Percentiles rank a stretch among this genome's conserved stretches.
Conservation (phyloP, 2,797 vertebrate genomes). For the Paedocypris micromegethes region DNA sequence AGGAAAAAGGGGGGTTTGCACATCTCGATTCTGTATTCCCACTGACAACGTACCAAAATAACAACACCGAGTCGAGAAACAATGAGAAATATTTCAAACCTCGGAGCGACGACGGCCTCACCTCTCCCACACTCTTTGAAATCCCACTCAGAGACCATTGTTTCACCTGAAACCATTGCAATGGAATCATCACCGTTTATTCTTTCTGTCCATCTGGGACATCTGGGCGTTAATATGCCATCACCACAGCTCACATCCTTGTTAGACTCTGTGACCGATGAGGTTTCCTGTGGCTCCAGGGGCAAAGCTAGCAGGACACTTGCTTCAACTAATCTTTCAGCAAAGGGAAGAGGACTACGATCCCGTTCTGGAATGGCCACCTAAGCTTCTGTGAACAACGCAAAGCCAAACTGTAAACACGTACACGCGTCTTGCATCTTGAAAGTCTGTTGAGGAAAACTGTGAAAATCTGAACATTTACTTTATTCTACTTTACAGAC, state of each 20-base stretch:
- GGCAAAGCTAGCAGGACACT: conserved; percentile 49
- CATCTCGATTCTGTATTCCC: conserved; percentile 2
- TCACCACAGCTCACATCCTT: conserved; percentile 72
- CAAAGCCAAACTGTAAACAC: conserved; percentile 32
- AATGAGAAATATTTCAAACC: conserved; percentile 35
- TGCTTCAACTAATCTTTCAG: conserved; percentile 53
- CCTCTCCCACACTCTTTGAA: conserved; percentile 68
- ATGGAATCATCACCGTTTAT: conserved; percentile 72
- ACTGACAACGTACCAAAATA: conserved; percentile 23
- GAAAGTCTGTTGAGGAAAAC: not conserved
- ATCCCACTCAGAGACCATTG: conserved; percentile 62
- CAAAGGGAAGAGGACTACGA: conserved; percentile 49
- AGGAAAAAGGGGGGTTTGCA: conserved; percentile 1
- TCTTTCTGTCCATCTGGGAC: conserved; percentile 65
- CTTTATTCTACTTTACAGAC: not conserved
- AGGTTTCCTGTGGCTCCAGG: conserved; percentile 64
- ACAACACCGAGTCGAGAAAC: conserved; percentile 50
- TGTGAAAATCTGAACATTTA: not conserved
- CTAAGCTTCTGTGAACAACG: conserved; percentile 37
- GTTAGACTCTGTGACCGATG: conserved; percentile 63
- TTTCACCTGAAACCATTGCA: conserved; percentile 68
- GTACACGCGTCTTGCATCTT: conserved; percentile 4
- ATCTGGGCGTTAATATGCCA: conserved; percentile 73
- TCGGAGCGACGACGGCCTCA: conserved; percentile 55
- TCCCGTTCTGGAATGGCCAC: conserved; percentile 34